These are phyloP conservation scores for Plusia festucae DNA, from an alignment of 2,888 invertebrate species.

Conservation along the genomic window DNA sequence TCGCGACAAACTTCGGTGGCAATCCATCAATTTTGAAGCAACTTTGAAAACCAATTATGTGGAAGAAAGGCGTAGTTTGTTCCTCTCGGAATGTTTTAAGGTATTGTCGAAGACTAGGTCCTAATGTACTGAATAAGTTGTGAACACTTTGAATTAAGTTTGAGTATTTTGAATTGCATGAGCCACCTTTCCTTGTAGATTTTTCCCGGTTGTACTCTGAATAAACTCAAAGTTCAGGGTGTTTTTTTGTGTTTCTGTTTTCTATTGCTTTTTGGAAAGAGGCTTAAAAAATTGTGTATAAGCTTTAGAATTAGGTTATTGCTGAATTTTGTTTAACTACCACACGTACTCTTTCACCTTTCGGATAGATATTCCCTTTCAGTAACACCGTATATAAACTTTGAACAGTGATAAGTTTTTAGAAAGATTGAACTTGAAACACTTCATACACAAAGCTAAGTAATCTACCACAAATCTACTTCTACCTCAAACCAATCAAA, in stretches of 20 bases:
- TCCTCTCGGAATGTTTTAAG: constrained; percentile 36
- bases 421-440: no score
- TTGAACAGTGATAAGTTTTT: no score
- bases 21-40: constrained; percentile 78
- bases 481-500: neutral
- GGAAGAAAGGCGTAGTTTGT: constrained; percentile 58
- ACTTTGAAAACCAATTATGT: constrained; percentile 78
- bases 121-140: constrained; percentile 55
- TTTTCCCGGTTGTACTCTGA: constrained; percentile 25
- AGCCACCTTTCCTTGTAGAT: constrained; percentile 30
- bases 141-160: constrained; percentile 52
- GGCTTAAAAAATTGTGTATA: neutral
- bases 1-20: constrained; percentile 77
- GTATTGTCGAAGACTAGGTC: constrained; percentile 32
- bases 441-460: no score
- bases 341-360: no score
- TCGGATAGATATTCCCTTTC: no score
- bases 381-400: no score
- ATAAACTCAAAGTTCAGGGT: constrained; percentile 22
- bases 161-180: constrained; percentile 51
- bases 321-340: no score
- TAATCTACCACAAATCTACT: no score
- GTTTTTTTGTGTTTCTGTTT: constrained; percentile 13
- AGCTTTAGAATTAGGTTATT: neutral
- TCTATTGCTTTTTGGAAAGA: neutral